A percentile compares a stretch with the other conserved stretches of the same genome.
These are phyloP conservation scores for Oppia nitens DNA, from an alignment of 1,140 invertebrate species.

Conservation along the genomic window DNA sequence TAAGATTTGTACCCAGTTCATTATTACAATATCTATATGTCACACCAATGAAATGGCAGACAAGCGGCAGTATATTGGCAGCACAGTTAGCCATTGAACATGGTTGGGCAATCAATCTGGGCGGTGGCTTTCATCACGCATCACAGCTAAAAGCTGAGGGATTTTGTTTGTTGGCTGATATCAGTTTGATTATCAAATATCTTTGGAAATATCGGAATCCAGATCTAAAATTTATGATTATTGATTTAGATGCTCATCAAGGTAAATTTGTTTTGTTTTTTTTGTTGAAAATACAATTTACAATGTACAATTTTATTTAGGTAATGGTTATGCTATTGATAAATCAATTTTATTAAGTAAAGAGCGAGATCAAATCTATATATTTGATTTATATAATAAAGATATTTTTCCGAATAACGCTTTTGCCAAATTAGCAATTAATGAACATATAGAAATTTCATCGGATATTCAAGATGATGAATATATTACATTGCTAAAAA, in stretches of 20 bases:
- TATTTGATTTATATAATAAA: slow-evolving; percentile 69
- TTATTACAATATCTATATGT: no score
- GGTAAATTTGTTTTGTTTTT: slow-evolving; percentile 49
- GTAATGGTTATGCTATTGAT: slow-evolving; percentile 4
- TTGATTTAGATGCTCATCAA: slow-evolving; percentile 76
- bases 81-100: background rate
- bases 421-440: slow-evolving; percentile 51
- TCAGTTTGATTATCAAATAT: slow-evolving; percentile 52
- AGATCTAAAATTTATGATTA: slow-evolving; percentile 56
- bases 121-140: slow-evolving; percentile 40
- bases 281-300: background rate
- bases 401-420: slow-evolving; percentile 60
- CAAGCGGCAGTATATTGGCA: background rate
- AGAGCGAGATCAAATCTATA: slow-evolving; percentile 46
- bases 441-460: slow-evolving; percentile 46
- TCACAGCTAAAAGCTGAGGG: slow-evolving; percentile 47
- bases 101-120: slow-evolving; percentile 1
- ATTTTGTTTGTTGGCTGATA: slow-evolving; percentile 75
- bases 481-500: slow-evolving; percentile 48
- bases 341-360: background rate
- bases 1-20: no score
- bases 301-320: background rate
- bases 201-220: slow-evolving; percentile 39
- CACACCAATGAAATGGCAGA: slow-evolving; percentile 3
- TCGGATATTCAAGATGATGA: slow-evolving; percentile 45